Evolutionary conservation across 2,797 vertebrate genomes (phyloP).

Genomic region (Alauda arvensis): DNA sequence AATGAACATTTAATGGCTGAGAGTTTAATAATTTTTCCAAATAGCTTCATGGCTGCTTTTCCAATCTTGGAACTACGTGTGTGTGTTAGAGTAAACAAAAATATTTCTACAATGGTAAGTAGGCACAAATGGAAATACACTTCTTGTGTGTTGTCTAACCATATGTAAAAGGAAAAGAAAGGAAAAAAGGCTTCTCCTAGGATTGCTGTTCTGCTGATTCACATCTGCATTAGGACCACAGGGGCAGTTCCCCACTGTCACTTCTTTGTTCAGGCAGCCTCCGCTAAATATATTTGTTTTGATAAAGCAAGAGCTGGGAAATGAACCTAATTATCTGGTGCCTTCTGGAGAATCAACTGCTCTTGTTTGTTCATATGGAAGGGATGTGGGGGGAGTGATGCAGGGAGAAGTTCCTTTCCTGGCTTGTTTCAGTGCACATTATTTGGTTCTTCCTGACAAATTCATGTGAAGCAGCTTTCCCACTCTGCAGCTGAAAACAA

Average conservation of each 20-base stretch:
- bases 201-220: not conserved
- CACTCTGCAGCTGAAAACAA: not conserved
- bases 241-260: not conserved
- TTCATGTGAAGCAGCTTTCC: not conserved
- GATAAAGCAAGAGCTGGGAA: constrained; percentile 8
- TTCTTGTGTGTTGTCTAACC: not conserved
- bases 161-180: not conserved
- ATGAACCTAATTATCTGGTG: not conserved
- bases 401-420: not conserved
- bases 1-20: not conserved
- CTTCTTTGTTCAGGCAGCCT: not conserved
- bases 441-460: not conserved
- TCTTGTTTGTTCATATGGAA: not conserved
- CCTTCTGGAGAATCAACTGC: constrained; percentile 9
- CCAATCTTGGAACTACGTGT: not conserved
- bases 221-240: not conserved
- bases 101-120: not conserved
- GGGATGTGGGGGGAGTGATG: not conserved
- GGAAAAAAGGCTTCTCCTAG: not conserved
- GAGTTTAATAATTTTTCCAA: not conserved
- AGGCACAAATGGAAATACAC: not conserved
- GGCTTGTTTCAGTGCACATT: not conserved
- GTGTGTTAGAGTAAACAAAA: not conserved
- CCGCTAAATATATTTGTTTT: not conserved
- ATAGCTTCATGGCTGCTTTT: not conserved